Evolutionary conservation across 2,888 invertebrate genomes (phyloP).

Genomic region (Macaria notata): DNA sequence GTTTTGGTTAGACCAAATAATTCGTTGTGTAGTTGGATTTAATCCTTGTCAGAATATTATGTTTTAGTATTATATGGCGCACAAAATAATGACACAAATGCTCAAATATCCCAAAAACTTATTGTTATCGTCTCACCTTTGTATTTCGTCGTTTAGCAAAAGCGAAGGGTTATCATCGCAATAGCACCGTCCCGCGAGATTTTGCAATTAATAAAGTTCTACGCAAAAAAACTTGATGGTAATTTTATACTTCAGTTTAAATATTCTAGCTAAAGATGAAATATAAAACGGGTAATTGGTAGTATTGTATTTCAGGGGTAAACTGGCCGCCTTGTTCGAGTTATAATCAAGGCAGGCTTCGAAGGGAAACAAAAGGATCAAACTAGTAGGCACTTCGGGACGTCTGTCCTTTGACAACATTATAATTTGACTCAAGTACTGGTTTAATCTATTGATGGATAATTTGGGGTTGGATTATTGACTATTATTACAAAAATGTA

Average conservation of each 20-base stretch:
- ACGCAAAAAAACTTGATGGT: conserved; percentile 5
- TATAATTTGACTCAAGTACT: conserved; percentile 12
- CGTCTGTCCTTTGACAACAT: conserved; percentile 10
- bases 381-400: conserved; percentile 12
- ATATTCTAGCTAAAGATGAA: neutral
- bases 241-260: conserved; percentile 13
- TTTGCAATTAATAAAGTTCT: conserved; percentile 17
- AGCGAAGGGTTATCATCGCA: conserved; percentile 6
- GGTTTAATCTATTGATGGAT: conserved; percentile 1
- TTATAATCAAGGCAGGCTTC: conserved; percentile 21
- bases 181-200: conserved; percentile 5
- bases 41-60: too few relatives aligned
- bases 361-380: conserved; percentile 23
- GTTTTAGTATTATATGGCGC: too few relatives aligned
- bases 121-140: conserved; percentile 8
- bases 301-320: conserved; percentile 21
- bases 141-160: conserved; percentile 7
- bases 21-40: too few relatives aligned
- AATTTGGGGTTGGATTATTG: neutral
- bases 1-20: too few relatives aligned
- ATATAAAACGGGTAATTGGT: conserved; percentile 16
- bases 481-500: too few relatives aligned
- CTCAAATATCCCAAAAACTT: conserved; percentile 3
- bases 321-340: conserved; percentile 10
- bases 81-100: conserved; percentile 5